Percentiles rank a stretch among this genome's conserved stretches.
Conservation (phyloP, 2,888 invertebrate species). For the Eilema sororculum region DNA sequence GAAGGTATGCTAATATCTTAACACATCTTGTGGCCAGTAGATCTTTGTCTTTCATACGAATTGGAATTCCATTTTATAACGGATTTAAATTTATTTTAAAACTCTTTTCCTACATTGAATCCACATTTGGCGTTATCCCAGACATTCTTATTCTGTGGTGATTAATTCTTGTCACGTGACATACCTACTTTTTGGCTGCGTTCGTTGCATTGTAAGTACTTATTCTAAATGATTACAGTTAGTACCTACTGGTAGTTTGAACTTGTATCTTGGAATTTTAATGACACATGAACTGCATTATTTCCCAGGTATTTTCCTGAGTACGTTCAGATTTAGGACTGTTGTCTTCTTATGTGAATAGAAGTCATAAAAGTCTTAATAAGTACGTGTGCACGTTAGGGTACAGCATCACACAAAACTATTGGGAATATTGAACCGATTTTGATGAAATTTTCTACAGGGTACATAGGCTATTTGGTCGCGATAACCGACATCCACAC, state of each 20-base stretch:
- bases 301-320: background rate
- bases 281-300: background rate
- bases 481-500: too few species aligned
- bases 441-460: too few species aligned
- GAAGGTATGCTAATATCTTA: too few species aligned
- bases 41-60: background rate
- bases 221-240: slow-evolving; percentile 8
- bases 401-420: too few species aligned
- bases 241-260: background rate
- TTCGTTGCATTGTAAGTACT: slow-evolving; percentile 6
- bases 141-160: slow-evolving; percentile 29
- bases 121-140: slow-evolving; percentile 45
- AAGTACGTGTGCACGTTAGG: too few species aligned
- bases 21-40: too few species aligned
- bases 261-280: slow-evolving; percentile 3
- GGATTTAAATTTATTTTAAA: slow-evolving; percentile 46
- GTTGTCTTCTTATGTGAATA: too few species aligned
- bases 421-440: too few species aligned
- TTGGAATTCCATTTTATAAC: slow-evolving; percentile 17
- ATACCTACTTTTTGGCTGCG: slow-evolving; percentile 28
- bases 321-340: too few species aligned
- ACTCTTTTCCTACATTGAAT: slow-evolving; percentile 22
- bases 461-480: too few species aligned
- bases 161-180: slow-evolving; percentile 47
- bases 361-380: too few species aligned